Evolutionary conservation across 2,113 vertebrate genomes (phyloP).

Genomic region (Peromyscus leucopus): DNA sequence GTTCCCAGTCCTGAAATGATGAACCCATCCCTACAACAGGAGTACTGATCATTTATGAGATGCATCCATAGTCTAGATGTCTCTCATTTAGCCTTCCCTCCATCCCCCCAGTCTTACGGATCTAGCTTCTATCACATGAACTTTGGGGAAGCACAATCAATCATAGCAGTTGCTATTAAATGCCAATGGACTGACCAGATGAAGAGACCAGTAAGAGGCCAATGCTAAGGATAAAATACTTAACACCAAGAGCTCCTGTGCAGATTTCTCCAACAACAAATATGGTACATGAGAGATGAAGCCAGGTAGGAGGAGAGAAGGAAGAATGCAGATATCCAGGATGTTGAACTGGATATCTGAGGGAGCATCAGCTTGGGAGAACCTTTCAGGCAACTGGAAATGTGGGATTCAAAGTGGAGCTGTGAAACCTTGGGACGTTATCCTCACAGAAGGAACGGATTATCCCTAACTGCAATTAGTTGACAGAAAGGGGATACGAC

Average conservation of each 20-base stretch:
- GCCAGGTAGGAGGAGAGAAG: background rate
- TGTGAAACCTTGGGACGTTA: background rate
- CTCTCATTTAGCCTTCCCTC: background rate
- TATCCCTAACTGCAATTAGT: background rate
- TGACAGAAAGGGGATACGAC: background rate
- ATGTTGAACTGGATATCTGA: background rate
- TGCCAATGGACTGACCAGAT: background rate
- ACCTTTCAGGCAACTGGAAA: background rate
- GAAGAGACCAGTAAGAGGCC: background rate
- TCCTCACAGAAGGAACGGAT: background rate
- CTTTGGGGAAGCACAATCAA: background rate
- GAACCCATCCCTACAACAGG: background rate
- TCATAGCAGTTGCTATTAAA: background rate
- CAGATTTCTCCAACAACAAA: background rate
- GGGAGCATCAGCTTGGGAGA: background rate
- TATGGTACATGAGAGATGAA: background rate
- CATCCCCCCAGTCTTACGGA: background rate
- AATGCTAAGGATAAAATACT: conserved; percentile 21
- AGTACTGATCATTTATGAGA: background rate
- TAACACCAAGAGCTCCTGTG: background rate
- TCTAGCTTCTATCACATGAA: background rate
- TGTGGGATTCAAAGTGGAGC: background rate
- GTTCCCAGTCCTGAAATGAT: background rate
- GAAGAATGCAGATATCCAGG: conserved; percentile 2
- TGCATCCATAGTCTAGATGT: background rate